Evolutionary conservation across 2,797 vertebrate genomes (phyloP), one percentile per base, ranked within the genome.

Genomic region (Aulostomus chinensis): DNA sequence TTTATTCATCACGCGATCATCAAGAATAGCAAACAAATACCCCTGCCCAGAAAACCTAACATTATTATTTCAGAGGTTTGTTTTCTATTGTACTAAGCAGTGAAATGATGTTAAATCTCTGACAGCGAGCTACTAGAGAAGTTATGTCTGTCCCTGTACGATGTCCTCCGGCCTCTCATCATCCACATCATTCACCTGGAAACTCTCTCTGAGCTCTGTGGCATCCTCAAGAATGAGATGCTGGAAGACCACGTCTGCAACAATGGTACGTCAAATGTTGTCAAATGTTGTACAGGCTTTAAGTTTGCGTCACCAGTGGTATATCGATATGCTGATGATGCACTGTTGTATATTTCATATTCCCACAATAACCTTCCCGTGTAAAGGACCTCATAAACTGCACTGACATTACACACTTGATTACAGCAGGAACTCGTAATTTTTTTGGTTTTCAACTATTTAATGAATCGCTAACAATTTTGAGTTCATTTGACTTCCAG

Each of bases 201-300:
- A 86, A 99, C 97, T 0, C 87, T 99, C 13, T 97, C 97, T 0
- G 97, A 99, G 80, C 96, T 99, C 74, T 99, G 97, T 15, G 92
- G 96, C 32, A 99, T 99, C 80, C 93, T 99, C 32, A 99, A 98
- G 91, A 98, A 96, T 15, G 97, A 99, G 84, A 98, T 99, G 93
- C 90, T 99, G 65, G 97, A 98, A 73, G 97, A 98, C 73, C 97
- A 99, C 1, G 94, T 97, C n/a, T 94, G 94, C 34, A 97, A 97
- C 76, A 99, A 98, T 20, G 91, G 97, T 97, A 87, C 10, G 73
- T 54, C 7, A 1, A 1, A 37, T 15, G 10, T 30, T 46, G 1
- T 53, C n/a, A n/a, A n/a, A n/a, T 52, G 4, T 51, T 46, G 29
- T 57, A 46, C 20, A 29, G 25, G 28, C 20, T 53, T 29, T 25